Base-by-base conservation (phyloP, 2,113 vertebrate species). In the Callionymus lyra region DNA sequence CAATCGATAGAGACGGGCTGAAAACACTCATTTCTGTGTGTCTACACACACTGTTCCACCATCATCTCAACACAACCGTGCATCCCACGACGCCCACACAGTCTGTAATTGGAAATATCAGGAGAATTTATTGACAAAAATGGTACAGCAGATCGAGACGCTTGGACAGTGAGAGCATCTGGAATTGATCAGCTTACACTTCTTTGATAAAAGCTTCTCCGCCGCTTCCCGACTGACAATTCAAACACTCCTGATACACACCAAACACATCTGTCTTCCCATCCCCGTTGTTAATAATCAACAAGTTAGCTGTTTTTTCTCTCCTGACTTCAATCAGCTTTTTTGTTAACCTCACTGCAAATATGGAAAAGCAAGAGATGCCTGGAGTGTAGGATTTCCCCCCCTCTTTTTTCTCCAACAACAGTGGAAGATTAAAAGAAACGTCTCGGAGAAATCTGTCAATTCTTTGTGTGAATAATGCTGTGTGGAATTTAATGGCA, bases 401-500 rank as follows among this genome's bases (percentile, higher is more conserved):
- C 54, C 65, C 12, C 16, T 34, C 57, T 57, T 63, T 74, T 68
- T 75, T 77, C 79, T 82, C 76, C 75, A 85, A 85, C 81, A 86
- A 83, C 81, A 74, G 80, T 82, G 76, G 83, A 86, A 85, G 82
- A 87, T 87, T 87, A 87, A 83, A 85, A 85, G 84, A 83, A 87
- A 85, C 54, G 80, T 86, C 79, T 78, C 73, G 59, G 69, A 50
- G 77, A 84, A 83, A 86, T 85, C 82, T 86, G 84, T 85, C 85
- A 87, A 83, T 85, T 84, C 83, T 63, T 68, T 74, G 63, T 81
- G 76, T 81, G 84, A 87, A 86, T 83, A 80, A 83, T 81, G 80
- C 81, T 75, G 74, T 70, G 76, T 81, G 76, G 78, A 85, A 83
- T 84, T 85, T 87, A 84, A 86, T 84, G 77, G 84, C 77, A 74